Evolutionary conservation across 2,888 invertebrate genomes (phyloP).

Genomic region (Cryptocephalus primarius): DNA sequence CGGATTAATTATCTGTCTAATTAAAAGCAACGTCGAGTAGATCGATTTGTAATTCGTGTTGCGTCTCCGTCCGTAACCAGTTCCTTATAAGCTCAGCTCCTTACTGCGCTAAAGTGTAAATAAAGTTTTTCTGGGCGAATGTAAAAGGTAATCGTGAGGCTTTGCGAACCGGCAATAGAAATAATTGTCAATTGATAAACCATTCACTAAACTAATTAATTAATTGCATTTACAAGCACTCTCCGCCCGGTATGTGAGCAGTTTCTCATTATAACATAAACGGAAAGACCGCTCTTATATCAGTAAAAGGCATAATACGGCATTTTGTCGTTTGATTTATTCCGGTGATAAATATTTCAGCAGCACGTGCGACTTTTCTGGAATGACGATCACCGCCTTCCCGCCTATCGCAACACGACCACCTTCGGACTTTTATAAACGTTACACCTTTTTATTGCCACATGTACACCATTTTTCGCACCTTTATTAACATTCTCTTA

Average conservation of each 20-base stretch:
- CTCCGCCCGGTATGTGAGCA: slow-evolving; percentile 20
- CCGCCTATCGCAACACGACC: slow-evolving; percentile 5
- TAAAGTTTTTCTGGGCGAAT: slow-evolving; percentile 30
- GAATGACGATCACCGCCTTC: slow-evolving; percentile 12
- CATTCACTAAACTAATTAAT: slow-evolving; percentile 35
- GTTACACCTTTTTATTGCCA: too few relatives aligned
- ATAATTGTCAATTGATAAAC: slow-evolving; percentile 36
- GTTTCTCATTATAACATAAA: slow-evolving; percentile 25
- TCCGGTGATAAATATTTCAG: slow-evolving; percentile 21
- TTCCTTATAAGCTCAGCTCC: slow-evolving; percentile 28
- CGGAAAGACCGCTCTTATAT: slow-evolving; percentile 8
- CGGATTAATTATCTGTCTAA: slow-evolving; percentile 35
- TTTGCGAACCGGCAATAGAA: slow-evolving; percentile 25
- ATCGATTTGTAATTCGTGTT: slow-evolving; percentile 29
- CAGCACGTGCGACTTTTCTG: slow-evolving; percentile 18
- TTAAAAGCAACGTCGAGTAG: slow-evolving; percentile 27
- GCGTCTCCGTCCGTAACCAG: slow-evolving; percentile 23
- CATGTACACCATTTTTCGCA: too few relatives aligned
- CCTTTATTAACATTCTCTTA: too few relatives aligned
- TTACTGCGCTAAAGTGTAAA: slow-evolving; percentile 36
- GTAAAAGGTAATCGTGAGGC: slow-evolving; percentile 27
- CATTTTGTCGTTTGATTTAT: slow-evolving; percentile 20
- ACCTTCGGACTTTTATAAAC: too few relatives aligned
- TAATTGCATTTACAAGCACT: slow-evolving; percentile 29
- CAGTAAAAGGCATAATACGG: neutral